Evolutionary conservation across 1,140 invertebrate species (phyloP).

Genomic region (Tetraneura akinire): DNA sequence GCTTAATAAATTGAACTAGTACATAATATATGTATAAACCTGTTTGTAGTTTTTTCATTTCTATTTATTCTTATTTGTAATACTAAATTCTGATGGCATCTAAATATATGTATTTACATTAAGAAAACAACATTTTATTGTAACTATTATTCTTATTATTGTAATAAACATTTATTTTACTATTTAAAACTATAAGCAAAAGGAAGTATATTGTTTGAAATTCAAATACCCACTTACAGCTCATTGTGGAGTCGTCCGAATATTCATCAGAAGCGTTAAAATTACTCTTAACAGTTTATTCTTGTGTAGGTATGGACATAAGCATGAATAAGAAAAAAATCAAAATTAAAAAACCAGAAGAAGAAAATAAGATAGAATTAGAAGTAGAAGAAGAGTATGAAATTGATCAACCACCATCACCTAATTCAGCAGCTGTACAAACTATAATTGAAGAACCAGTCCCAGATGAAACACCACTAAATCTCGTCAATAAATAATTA

Average conservation of each 20-base stretch:
- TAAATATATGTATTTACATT: background rate
- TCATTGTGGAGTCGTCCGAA: conserved; percentile 42
- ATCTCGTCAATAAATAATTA: conserved; percentile 17
- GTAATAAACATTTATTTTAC: conserved; percentile 28
- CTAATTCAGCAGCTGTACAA: conserved; percentile 30
- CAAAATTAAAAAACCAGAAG: conserved; percentile 48
- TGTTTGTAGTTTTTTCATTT: conserved; percentile 18
- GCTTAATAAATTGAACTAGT: background rate
- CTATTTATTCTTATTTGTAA: background rate
- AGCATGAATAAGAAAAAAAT: conserved; percentile 50
- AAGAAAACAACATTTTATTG: background rate
- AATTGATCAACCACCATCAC: conserved; percentile 35
- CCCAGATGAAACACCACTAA: conserved; percentile 27
- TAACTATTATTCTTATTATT: background rate
- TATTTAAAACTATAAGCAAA: background rate
- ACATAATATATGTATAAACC: background rate
- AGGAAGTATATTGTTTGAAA: conserved; percentile 7
- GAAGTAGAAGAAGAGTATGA: conserved; percentile 24
- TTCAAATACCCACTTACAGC: background rate
- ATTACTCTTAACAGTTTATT: conserved; percentile 51
- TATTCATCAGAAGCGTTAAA: conserved; percentile 22
- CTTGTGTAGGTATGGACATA: conserved; percentile 47
- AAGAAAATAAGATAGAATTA: background rate
- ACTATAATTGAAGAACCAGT: conserved; percentile 37
- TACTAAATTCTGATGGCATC: conserved; percentile 22